phyloP scores from a whole-genome alignment of 2,888 invertebrate species.

The Balanococcus diminutus region DNA sequence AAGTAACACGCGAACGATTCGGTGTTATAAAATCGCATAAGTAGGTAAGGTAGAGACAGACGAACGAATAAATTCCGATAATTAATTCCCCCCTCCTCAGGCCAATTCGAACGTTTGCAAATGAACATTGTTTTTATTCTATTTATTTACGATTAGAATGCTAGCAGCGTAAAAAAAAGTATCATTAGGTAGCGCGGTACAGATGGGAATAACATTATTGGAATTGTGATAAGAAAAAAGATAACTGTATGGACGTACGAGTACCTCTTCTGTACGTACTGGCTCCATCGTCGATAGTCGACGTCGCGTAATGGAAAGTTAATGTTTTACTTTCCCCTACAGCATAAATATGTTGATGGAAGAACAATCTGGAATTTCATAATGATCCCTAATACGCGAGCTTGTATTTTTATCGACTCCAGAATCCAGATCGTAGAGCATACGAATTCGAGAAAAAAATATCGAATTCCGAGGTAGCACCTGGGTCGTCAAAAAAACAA shows the following conservation, averaged over 20 bases:
- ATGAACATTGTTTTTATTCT: neutral
- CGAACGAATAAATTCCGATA: constrained; percentile 3
- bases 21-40: neutral
- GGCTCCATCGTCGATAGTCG: constrained; percentile 34
- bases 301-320: constrained; percentile 48
- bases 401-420: constrained; percentile 19
- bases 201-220: constrained; percentile 46
- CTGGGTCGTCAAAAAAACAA: too few species aligned
- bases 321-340: constrained; percentile 53
- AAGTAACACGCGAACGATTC: neutral
- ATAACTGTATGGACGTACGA: neutral
- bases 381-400: constrained; percentile 40
- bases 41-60: neutral
- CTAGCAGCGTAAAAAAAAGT: neutral
- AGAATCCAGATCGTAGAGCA: neutral
- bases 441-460: neutral
- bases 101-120: neutral
- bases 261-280: neutral
- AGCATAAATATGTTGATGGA: constrained; percentile 39
- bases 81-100: neutral
- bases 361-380: constrained; percentile 51
- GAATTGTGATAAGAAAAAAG: constrained; percentile 46
- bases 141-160: constrained; percentile 19
- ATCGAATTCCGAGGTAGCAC: too few species aligned
- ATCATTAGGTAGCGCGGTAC: neutral